These are phyloP conservation scores for Anabacerthia variegaticeps DNA, from an alignment of 2,797 vertebrate species.

Conservation along the genomic window DNA sequence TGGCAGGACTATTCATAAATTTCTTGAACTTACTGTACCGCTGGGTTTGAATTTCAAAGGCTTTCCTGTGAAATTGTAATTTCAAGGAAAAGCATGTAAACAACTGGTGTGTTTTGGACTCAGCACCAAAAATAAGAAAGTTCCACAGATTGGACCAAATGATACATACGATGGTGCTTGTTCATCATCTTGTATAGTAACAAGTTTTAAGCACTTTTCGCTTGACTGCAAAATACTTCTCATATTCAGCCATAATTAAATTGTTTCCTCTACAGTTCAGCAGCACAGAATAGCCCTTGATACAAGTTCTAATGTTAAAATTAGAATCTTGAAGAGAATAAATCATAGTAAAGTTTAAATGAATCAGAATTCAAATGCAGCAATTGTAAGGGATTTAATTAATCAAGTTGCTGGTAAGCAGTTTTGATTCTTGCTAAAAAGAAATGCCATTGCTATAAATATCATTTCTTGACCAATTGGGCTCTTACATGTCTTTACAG, in stretches of 20 bases:
- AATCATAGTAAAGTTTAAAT: not conserved
- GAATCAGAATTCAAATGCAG: not conserved
- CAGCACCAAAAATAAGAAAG: not conserved
- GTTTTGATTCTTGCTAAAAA: not conserved
- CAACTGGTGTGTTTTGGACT: rapidly evolving
- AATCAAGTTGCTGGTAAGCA: not conserved
- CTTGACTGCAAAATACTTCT: not conserved
- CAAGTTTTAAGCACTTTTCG: not conserved
- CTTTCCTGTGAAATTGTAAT: constrained; percentile 66
- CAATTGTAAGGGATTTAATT: not conserved
- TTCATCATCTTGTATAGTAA: not conserved
- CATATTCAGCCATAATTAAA: not conserved
- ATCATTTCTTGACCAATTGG: not conserved
- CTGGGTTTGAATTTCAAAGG: constrained; percentile 71
- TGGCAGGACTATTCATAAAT: constrained; percentile 8
- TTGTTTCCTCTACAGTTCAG: not conserved
- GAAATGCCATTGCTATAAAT: not conserved
- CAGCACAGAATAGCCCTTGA: not conserved
- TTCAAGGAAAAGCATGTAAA: not conserved
- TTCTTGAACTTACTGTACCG: constrained; percentile 72
- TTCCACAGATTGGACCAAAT: not conserved
- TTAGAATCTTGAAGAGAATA: not conserved
- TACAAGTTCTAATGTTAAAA: not conserved
- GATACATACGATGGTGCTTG: not conserved
- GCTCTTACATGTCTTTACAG: not conserved